phyloP scores from a whole-genome alignment of 1,140 invertebrate genomes.

The Drosophila suzukii region DNA sequence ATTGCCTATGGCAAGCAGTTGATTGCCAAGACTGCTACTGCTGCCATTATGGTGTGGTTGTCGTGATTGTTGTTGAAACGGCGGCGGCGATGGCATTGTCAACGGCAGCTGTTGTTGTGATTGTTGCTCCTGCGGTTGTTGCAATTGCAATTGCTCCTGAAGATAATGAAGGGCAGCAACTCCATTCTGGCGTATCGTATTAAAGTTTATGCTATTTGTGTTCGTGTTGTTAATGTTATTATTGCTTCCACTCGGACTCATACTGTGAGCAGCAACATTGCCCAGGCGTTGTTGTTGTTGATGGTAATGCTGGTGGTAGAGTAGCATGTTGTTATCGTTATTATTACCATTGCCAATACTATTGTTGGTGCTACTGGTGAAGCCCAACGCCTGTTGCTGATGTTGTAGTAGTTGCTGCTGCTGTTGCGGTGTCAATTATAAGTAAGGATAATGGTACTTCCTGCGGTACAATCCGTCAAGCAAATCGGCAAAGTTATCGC shows the following conservation, averaged over 20 bases:
- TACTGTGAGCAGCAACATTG: slow-evolving; percentile 46
- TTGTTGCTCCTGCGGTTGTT: slow-evolving; percentile 36
- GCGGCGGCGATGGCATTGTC: slow-evolving; percentile 18
- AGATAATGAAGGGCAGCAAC: slow-evolving; percentile 40
- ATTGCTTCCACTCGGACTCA: slow-evolving; percentile 42
- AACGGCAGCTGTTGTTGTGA: slow-evolving; percentile 31
- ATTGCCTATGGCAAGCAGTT: slow-evolving; percentile 23
- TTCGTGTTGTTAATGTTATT: slow-evolving; percentile 36
- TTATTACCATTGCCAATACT: slow-evolving; percentile 41
- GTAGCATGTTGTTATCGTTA: slow-evolving; percentile 45
- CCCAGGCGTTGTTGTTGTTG: slow-evolving; percentile 38
- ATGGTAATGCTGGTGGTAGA: slow-evolving; percentile 48
- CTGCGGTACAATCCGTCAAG: slow-evolving; percentile 82
- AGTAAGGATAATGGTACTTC: slow-evolving; percentile 84
- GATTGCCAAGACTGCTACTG: slow-evolving; percentile 17
- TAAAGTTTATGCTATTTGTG: slow-evolving; percentile 32
- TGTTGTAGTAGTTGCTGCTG: slow-evolving; percentile 75
- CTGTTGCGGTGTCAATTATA: slow-evolving; percentile 82
- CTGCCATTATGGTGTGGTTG: slow-evolving; percentile 23
- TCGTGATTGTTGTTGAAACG: slow-evolving; percentile 25
- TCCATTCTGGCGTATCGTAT: slow-evolving; percentile 41
- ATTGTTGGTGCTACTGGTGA: slow-evolving; percentile 28
- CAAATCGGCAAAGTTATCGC: slow-evolving; percentile 80
- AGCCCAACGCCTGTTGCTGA: slow-evolving; percentile 70
- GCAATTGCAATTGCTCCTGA: slow-evolving; percentile 35